Evolutionary conservation across 2,888 invertebrate species (phyloP), one percentile per base, ranked within the genome.

Genomic region (Apotomis turbidana): DNA sequence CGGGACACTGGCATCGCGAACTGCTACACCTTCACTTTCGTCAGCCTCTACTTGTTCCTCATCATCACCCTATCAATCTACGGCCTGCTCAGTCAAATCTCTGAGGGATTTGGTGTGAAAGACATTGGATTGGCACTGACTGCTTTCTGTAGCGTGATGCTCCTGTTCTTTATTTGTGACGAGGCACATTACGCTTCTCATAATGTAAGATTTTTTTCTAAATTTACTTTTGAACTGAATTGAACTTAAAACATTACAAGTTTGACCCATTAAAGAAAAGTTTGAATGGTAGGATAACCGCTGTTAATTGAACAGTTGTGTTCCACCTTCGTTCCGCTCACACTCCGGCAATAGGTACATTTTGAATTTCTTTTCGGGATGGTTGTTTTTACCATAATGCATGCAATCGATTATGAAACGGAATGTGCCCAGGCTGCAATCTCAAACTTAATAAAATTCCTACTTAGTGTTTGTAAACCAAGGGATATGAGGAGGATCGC

Each of bases 31-130:
- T 94, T 96, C 76, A 96, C 95, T 3, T 96, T 96, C 78, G 89
- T 96, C 71, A 95, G 94, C 80, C 89, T 96, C 4, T 96, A 96
- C 82, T 90, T 96, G 10, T 96, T 96, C 81, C 94, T 96, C 10
- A 95, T 96, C 72, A 96, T 96, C 67, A 96, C 96, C 0, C 85
- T 96, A n/a, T 96, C 96, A 0, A 95, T 96, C 78, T 96, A 96
- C 78, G 96, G 96, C 0, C 87, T 96, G 2, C 93, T 96, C 83
- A 96, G 96, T 10, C 96, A 96, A 85, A 94, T 96, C 36, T 96
- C 96, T 44, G 95, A 95, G 73, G 96, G 96, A 0, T 95, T 96
- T 71, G 95, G 96, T n/a, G 90, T 94, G 13, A 96, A 96, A 83
- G 96, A 96, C 78, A 95, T 96, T 68, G 96, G 96, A 0, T 82